These are phyloP conservation scores for Drosophila leonis DNA, from an alignment of 2,888 invertebrate species.

Conservation along the genomic window DNA sequence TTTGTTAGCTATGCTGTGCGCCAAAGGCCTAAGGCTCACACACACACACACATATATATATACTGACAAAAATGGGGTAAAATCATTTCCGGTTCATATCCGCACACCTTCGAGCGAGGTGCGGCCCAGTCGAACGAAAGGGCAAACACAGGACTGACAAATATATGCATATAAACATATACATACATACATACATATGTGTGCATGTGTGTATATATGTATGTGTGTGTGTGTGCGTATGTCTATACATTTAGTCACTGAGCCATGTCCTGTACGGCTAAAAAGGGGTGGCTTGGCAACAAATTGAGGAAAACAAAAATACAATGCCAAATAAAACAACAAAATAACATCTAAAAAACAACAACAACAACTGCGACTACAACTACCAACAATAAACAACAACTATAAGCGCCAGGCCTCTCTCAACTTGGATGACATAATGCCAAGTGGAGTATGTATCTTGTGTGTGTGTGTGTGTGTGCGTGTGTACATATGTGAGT, in stretches of 20 bases:
- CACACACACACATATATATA: not conserved
- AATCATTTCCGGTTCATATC: constrained; percentile 74
- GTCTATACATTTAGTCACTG: constrained; percentile 26
- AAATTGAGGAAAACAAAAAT: constrained; percentile 37
- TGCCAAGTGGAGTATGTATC: constrained; percentile 53
- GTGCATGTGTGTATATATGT: not conserved
- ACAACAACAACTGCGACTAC: not conserved
- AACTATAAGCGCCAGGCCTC: constrained; percentile 55
- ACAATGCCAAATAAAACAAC: constrained; percentile 35
- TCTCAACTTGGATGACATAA: constrained; percentile 73
- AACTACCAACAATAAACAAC: constrained; percentile 22
- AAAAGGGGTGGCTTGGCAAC: constrained; percentile 66
- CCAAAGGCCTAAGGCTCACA: not conserved
- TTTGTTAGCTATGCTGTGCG: constrained; percentile 6
- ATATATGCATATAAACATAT: constrained; percentile 3
- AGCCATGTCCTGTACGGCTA: constrained; percentile 59
- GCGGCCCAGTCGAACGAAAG: constrained; percentile 46
- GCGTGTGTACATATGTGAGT: constrained; percentile 18
- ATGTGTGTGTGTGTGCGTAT: not conserved
- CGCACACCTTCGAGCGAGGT: constrained; percentile 51
- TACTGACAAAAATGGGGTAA: constrained; percentile 56
- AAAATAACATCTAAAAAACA: constrained; percentile 23
- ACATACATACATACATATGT: too few species aligned
- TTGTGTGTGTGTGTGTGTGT: constrained; percentile 11
- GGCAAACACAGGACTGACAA: constrained; percentile 34